These are phyloP conservation scores for Dicrostonyx torquatus DNA, from an alignment of 2,797 vertebrate species.

Conservation along the genomic window DNA sequence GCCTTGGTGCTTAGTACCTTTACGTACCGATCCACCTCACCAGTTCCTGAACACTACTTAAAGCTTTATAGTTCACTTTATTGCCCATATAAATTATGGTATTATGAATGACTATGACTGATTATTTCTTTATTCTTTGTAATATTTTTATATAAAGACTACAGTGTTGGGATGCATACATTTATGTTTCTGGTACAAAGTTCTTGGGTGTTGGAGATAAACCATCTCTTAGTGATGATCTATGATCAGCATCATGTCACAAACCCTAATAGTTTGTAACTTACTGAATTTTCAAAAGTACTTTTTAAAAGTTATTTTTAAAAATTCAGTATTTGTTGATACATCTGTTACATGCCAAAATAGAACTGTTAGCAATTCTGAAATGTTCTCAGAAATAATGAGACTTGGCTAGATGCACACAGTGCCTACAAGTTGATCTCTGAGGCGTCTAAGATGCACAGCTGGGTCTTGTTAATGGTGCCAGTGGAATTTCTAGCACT, in stretches of 20 bases:
- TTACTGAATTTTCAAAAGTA: slow-evolving; percentile 46
- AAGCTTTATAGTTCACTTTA: slow-evolving; percentile 12
- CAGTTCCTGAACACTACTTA: not conserved
- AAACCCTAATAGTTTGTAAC: slow-evolving; percentile 13
- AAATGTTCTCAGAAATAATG: slow-evolving; percentile 63
- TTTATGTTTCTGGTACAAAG: not conserved
- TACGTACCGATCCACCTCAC: not conserved
- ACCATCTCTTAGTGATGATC: not conserved
- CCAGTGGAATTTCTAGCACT: slow-evolving; percentile 75
- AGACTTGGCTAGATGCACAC: slow-evolving; percentile 20
- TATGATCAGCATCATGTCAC: slow-evolving; percentile 22
- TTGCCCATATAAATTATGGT: not conserved
- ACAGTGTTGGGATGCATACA: not conserved
- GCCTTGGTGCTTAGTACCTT: not conserved
- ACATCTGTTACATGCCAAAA: slow-evolving; percentile 48
- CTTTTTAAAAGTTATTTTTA: not conserved
- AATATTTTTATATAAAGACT: not conserved
- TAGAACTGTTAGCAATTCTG: slow-evolving; percentile 52
- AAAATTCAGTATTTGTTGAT: slow-evolving; percentile 48
- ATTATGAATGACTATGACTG: not conserved
- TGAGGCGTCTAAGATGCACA: slow-evolving; percentile 51
- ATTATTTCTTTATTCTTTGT: slow-evolving; percentile 18
- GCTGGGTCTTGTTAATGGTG: slow-evolving; percentile 65
- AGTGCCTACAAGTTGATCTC: slow-evolving; percentile 33
- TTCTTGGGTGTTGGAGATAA: not conserved